Evolutionary conservation across 2,888 invertebrate genomes (phyloP).

Genomic region (Cosmia trapezina): DNA sequence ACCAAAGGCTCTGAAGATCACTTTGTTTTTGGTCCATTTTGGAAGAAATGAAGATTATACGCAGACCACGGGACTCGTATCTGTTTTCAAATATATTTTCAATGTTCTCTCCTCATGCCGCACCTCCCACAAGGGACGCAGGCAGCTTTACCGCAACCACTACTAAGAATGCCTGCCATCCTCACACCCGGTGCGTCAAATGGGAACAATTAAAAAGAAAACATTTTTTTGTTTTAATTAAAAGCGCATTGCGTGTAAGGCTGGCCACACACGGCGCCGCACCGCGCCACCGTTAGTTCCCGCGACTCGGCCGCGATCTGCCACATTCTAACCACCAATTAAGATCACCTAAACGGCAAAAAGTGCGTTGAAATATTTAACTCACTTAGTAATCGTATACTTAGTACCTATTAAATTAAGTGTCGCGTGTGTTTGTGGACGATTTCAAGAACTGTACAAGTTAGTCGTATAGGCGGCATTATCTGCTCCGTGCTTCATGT

Average conservation of each 20-base stretch:
- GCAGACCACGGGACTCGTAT: no score
- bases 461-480: slow-evolving; percentile 45
- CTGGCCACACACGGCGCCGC: slow-evolving; percentile 70
- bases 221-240: slow-evolving; percentile 76
- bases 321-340: slow-evolving; percentile 62
- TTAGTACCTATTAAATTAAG: slow-evolving; percentile 64
- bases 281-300: slow-evolving; percentile 62
- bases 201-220: slow-evolving; percentile 61
- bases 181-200: slow-evolving; percentile 61
- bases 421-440: slow-evolving; percentile 60
- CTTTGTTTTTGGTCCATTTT: no score
- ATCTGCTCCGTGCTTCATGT: slow-evolving; percentile 30
- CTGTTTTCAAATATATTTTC: no score
- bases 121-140: neutral
- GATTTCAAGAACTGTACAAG: slow-evolving; percentile 61
- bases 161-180: slow-evolving; percentile 22
- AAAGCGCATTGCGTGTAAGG: slow-evolving; percentile 70
- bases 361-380: slow-evolving; percentile 60
- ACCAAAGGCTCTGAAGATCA: no score
- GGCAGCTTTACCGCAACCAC: slow-evolving; percentile 13
- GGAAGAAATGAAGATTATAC: no score
- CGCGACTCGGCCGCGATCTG: slow-evolving; percentile 52
- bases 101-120: no score
- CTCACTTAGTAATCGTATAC: slow-evolving; percentile 62
- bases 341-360: slow-evolving; percentile 62